A percentile compares a stretch with the other conserved stretches of the same genome.
Evolutionary conservation across 1,140 invertebrate species (phyloP).

Genomic region (Drosophila micromelanica): DNA sequence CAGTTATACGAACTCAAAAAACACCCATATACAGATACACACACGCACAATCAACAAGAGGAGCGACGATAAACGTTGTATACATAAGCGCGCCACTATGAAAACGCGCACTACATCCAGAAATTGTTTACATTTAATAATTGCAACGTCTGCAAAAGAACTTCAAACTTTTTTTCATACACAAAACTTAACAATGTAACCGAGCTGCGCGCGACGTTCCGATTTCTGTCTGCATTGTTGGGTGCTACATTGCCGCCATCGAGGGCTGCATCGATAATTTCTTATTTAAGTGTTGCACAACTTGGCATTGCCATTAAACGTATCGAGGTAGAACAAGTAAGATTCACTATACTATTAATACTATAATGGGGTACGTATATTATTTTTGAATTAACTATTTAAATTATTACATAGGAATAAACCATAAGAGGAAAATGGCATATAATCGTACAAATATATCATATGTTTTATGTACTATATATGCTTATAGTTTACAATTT

Average conservation of each 20-base stretch:
- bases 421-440: no score
- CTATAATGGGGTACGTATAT: not conserved
- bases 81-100: not conserved
- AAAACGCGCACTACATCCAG: constrained; percentile 9
- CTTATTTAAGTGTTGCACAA: constrained; percentile 11
- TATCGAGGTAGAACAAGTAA: no score
- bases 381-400: not conserved
- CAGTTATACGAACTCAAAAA: constrained; percentile 51
- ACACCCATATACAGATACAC: constrained; percentile 17
- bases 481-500: no score
- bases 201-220: constrained; percentile 25
- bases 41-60: constrained; percentile 4
- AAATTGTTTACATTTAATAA: constrained; percentile 26
- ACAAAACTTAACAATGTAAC: constrained; percentile 11
- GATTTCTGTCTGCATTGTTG: not conserved
- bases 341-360: not conserved
- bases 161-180: constrained; percentile 13
- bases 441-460: not conserved
- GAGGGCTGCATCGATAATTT: not conserved
- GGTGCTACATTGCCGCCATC: constrained; percentile 18
- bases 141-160: constrained; percentile 15
- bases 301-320: not conserved
- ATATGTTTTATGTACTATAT: not conserved
- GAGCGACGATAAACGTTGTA: not conserved
- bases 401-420: no score